phyloP scores from a whole-genome alignment of 2,113 vertebrate species.

The Gyps fulvus region DNA sequence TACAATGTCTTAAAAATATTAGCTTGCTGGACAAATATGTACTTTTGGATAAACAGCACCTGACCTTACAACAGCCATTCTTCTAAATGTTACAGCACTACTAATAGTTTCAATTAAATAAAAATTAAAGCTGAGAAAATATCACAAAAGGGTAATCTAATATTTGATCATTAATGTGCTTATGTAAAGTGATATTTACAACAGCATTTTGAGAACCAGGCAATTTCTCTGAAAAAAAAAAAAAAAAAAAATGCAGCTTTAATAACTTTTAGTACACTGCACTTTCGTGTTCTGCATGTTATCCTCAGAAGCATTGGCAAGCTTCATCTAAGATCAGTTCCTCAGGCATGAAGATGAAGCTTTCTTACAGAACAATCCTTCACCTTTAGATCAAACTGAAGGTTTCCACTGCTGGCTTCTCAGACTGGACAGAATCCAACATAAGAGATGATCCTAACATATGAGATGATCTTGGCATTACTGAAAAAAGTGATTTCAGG shows the following conservation, averaged over 20 bases:
- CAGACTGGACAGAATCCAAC: not conserved
- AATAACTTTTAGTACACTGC: not conserved
- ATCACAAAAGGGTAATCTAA: conserved; percentile 79
- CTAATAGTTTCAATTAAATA: conserved; percentile 80
- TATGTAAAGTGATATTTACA: conserved; percentile 72
- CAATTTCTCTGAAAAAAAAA: not conserved
- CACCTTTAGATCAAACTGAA: not conserved
- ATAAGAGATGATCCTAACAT: not conserved
- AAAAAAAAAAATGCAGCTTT: not conserved
- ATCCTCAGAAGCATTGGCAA: not conserved
- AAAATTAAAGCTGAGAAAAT: conserved; percentile 81
- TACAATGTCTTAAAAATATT: conserved; percentile 55
- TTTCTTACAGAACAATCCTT: not conserved
- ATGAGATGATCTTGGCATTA: not conserved
- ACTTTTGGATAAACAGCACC: conserved; percentile 54
- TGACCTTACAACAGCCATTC: conserved; percentile 60
- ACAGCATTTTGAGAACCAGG: conserved; percentile 32
- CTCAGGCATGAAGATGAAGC: not conserved
- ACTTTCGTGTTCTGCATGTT: not conserved
- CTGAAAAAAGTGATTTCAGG: not conserved
- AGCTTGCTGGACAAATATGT: conserved; percentile 70
- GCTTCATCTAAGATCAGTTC: not conserved
- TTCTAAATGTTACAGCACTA: conserved; percentile 75
- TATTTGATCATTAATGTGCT: conserved; percentile 74
- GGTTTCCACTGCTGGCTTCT: not conserved